Base-by-base conservation (phyloP, 1,140 invertebrate genomes). In the Dendrolimus kikuchii region DNA sequence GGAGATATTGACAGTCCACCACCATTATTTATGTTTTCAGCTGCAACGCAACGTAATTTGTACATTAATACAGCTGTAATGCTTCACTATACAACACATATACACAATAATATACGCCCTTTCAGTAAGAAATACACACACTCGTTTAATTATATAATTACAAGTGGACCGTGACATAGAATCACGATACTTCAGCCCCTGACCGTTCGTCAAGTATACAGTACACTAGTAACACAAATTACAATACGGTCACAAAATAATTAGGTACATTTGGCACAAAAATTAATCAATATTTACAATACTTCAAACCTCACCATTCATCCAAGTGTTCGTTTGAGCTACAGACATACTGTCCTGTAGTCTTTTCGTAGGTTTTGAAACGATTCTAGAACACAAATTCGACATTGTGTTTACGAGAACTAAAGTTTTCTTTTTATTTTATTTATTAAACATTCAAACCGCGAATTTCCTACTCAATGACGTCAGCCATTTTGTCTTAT, bases 241-340 rank as follows among this genome's bases (percentile, higher is more conserved):
- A 23, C 23, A 23, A 3, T 23, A 23, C 23, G 23, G 23, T 23
- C 23, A 3, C 23, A 23, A 23, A 23, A 23, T 23, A 23, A 23
- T 23, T 23, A 23, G 23, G 23, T 23, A 47, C 55, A 51, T 38
- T 51, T 53, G 56, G 53, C 57, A 60, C 56, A 55, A 55, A n/a
- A 62, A 70, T 64, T 68, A 81, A 82, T 83, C 80, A 80, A 86
- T 82, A 86, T 74, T 81, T 75, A 70, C 65, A 64, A 72, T 66
- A 58, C 56, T 65, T 42, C 68, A 59, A 52, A 55, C 80, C 92
- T 93, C 89, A 95, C 93, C 93, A 81, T 95, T 95, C 85, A 94
- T 92, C 93, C 93, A 95, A 64, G 93, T 89, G 78, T 93, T 94
- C 7, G 93, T 92, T 88, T 95, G 93, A 53, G 92, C 91, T 53